phyloP scores from a whole-genome alignment of 2,888 invertebrate genomes.

The Caenorhabditis drosophilae region DNA sequence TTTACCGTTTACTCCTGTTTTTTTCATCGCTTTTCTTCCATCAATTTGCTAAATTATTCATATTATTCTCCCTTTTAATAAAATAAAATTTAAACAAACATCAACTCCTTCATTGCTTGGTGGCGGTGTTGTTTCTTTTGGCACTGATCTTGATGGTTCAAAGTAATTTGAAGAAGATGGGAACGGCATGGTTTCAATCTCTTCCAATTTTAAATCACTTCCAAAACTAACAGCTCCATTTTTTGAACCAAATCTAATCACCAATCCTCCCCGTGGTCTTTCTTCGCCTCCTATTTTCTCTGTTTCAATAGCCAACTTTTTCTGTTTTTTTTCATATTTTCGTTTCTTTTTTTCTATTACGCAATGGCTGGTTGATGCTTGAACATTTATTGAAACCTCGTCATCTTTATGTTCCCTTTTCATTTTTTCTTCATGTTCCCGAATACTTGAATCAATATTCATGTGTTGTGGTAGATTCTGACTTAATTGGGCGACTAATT shows the following conservation, averaged over 20 bases:
- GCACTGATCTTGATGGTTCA: constrained; percentile 3
- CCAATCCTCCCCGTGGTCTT: not conserved
- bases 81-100: not conserved
- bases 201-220: no score
- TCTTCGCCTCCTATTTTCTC: constrained; percentile 7
- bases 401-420: constrained; percentile 51
- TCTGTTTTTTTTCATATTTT: constrained; percentile 50
- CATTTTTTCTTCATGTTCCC: constrained; percentile 48
- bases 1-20: not conserved
- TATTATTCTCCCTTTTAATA: not conserved
- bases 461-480: constrained; percentile 55
- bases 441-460: constrained; percentile 48
- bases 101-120: constrained; percentile 8
- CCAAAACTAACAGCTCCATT: not conserved
- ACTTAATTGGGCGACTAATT: constrained; percentile 59
- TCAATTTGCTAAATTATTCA: not conserved
- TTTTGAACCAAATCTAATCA: not conserved
- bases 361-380: constrained; percentile 13
- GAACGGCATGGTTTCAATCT: not conserved
- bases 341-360: constrained; percentile 46
- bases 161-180: not conserved
- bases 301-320: constrained; percentile 18
- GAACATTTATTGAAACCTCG: constrained; percentile 42
- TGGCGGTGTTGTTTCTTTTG: constrained; percentile 30
- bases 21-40: not conserved